Evolutionary conservation across 2,888 invertebrate species (phyloP).

Genomic region (Lissonota sp.): DNA sequence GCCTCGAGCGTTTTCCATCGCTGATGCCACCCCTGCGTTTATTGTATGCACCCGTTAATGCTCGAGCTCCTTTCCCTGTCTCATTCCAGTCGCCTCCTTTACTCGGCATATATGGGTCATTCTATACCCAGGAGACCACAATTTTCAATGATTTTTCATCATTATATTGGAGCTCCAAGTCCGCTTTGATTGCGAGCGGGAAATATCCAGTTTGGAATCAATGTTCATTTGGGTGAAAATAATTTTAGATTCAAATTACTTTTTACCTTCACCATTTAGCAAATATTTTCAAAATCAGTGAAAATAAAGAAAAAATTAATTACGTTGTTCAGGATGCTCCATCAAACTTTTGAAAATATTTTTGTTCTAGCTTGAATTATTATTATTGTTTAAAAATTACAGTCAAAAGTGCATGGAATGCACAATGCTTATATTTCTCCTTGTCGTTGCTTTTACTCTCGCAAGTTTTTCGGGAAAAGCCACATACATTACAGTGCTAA

Average conservation of each 20-base stretch:
- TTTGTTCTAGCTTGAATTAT: not conserved
- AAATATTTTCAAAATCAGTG: too few relatives aligned
- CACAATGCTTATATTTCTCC: not conserved
- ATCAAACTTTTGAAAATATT: not conserved
- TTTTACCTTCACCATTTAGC: too few relatives aligned
- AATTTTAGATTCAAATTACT: too few relatives aligned
- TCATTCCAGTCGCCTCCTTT: conserved; percentile 17
- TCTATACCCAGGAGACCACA: not conserved
- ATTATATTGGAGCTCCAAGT: too few relatives aligned
- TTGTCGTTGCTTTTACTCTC: conserved; percentile 48
- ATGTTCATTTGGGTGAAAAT: too few relatives aligned
- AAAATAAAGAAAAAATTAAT: too few relatives aligned
- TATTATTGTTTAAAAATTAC: not conserved
- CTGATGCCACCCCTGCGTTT: conserved; percentile 36
- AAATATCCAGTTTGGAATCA: too few relatives aligned
- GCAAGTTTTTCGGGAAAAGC: conserved; percentile 50
- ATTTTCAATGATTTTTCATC: too few relatives aligned
- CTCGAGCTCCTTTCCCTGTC: conserved; percentile 34
- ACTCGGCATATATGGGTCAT: not conserved
- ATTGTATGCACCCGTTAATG: conserved; percentile 55
- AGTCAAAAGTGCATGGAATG: not conserved
- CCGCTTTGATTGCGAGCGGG: too few relatives aligned
- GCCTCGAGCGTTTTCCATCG: conserved; percentile 15
- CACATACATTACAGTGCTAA: conserved; percentile 30
- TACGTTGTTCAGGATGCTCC: not conserved